Conservation (phyloP, 2,797 vertebrate species). For the Spondyliosoma cantharus region DNA sequence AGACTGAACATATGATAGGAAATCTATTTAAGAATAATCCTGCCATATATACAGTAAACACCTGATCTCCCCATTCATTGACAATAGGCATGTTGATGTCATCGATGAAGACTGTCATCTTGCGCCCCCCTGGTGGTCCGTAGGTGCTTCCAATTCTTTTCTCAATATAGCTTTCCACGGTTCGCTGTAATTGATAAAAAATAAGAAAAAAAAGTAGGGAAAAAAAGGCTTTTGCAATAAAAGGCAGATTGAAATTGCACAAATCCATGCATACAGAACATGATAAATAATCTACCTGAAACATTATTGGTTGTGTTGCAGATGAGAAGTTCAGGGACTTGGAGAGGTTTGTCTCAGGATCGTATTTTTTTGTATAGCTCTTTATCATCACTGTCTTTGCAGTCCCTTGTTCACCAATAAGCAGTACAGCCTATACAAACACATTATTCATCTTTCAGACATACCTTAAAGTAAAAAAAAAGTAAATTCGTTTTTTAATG, state of each 20-base stretch:
- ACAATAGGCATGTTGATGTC: conserved; percentile 92
- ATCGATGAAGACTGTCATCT: conserved; percentile 91
- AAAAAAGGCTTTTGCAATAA: not conserved
- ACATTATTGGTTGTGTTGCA: conserved; percentile 90
- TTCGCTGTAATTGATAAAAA: conserved; percentile 75
- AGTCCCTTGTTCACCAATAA: conserved; percentile 93
- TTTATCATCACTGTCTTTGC: conserved; percentile 93
- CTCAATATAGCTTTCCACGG: conserved; percentile 90
- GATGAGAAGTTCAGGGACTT: conserved; percentile 92
- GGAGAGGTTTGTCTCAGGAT: conserved; percentile 86
- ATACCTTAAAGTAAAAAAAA: not conserved
- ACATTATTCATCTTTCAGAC: not conserved
- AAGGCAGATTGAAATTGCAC: not conserved
- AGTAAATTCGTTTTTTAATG: not conserved
- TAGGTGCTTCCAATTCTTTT: conserved; percentile 89
- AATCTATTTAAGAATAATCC: not conserved
- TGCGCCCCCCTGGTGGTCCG: conserved; percentile 89
- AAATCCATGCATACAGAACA: conserved; percentile 12
- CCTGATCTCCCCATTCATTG: conserved; percentile 95
- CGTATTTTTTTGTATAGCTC: conserved; percentile 87
- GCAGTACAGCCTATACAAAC: conserved; percentile 86
- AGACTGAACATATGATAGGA: not conserved
- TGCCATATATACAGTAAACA: conserved; percentile 55
- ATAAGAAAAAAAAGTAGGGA: not conserved
- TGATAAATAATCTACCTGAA: conserved; percentile 83